Percentiles rank a stretch among this genome's conserved stretches.
These are phyloP conservation scores for Neotoma lepida DNA, from an alignment of 2,113 vertebrate species.

Conservation along the genomic window DNA sequence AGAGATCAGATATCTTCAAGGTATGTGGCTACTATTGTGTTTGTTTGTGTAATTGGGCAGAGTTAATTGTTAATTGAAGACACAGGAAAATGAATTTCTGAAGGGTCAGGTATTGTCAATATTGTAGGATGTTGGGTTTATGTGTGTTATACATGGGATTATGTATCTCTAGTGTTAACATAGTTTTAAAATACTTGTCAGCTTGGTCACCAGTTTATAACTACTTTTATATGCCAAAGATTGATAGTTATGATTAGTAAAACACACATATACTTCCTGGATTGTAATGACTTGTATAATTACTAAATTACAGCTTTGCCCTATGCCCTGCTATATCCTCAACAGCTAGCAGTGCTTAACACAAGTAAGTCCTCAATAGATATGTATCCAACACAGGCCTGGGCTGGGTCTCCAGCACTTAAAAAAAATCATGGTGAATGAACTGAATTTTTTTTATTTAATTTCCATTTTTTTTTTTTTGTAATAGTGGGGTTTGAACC, in stretches of 20 bases:
- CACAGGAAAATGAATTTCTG: slow-evolving; percentile 29
- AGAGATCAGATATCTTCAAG: slow-evolving; percentile 90
- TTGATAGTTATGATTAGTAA: slow-evolving; percentile 25
- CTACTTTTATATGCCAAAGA: slow-evolving; percentile 12
- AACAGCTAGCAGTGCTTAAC: background rate
- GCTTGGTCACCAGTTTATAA: background rate
- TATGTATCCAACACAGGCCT: background rate
- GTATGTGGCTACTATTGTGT: slow-evolving; percentile 82
- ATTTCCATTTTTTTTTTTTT: no score
- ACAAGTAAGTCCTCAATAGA: background rate
- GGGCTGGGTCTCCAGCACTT: background rate
- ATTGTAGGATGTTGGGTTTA: slow-evolving; percentile 32
- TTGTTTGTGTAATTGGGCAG: slow-evolving; percentile 50
- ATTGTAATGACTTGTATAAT: slow-evolving; percentile 8
- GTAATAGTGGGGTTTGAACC: background rate
- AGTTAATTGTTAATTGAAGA: slow-evolving; percentile 43
- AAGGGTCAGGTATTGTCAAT: background rate
- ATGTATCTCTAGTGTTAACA: background rate
- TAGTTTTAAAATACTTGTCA: background rate
- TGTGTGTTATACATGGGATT: background rate
- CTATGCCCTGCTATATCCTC: background rate
- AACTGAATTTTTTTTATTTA: background rate
- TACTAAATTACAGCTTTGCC: background rate
- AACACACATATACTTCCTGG: background rate
- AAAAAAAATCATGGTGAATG: background rate